These are phyloP conservation scores for Labeo rohita DNA, from an alignment of 2,113 vertebrate genomes.

Conservation along the genomic window DNA sequence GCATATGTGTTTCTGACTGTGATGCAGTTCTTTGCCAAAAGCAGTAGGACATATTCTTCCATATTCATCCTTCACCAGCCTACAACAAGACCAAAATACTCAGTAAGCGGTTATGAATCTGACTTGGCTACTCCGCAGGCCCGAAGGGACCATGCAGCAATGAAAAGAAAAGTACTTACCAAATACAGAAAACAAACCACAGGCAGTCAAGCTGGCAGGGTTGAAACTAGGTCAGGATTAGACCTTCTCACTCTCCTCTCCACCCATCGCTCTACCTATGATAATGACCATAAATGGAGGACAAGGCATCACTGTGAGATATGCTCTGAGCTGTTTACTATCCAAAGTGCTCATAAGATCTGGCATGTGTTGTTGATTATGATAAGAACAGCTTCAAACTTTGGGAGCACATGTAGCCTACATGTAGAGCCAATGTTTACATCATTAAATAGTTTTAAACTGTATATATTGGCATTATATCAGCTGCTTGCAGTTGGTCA, in stretches of 20 bases:
- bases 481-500: not conserved
- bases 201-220: conserved; percentile 51
- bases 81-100: not conserved
- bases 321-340: not conserved
- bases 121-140: not conserved
- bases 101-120: not conserved
- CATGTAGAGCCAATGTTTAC: not conserved
- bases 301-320: not conserved
- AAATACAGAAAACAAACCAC: conserved; percentile 44
- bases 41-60: not conserved
- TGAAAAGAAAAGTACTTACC: not conserved
- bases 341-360: conserved; percentile 5
- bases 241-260: not conserved
- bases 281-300: not conserved
- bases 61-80: conserved; percentile 15
- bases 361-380: not conserved
- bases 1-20: not conserved
- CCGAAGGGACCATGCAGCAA: not conserved
- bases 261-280: not conserved
- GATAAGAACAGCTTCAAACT: not conserved
- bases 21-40: not conserved
- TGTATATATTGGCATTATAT: not conserved
- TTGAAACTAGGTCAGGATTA: conserved; percentile 59
- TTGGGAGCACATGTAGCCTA: not conserved
- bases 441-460: not conserved